Evolutionary conservation across 2,888 invertebrate species (phyloP), one percentile per base, ranked within the genome.

Genomic region (Eledona agricola): DNA sequence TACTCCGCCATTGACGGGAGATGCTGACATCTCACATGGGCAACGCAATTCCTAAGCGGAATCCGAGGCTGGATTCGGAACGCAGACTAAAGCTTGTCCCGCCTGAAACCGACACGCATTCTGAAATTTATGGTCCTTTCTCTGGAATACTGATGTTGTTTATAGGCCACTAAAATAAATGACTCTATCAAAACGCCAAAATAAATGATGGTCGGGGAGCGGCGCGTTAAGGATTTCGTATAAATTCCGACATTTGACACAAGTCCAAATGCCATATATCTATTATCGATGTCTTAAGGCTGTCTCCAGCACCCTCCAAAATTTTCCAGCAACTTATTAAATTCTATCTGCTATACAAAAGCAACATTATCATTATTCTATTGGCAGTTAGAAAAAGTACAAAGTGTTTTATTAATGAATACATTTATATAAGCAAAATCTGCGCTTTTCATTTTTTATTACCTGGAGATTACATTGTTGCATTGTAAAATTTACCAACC

Each of bases 81-180:
- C 55, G 43, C 51, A 57, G 51, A 51, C 57, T 60, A 56, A 56
- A 61, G 52, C 61, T 52, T 54, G 61, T 57, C 59, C 46, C 38
- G 25, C 42, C 50, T 50, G 42, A 56, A 53, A 49, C 52, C 38
- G 40, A 55, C 60, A 60, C 57, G 58, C 58, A 52, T 51, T 57
- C 40, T 22, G 34, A 53, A 60, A 60, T 58, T 58, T 59, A 57
- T 57, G 29, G 45, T 40, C 47, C 35, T 46, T 51, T 51, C 46
- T 47, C 55, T 50, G 29, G 55, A 58, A 58, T 55, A 58, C 55
- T 55, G 55, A 58, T 58, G 58, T 45, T 46, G 55, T 42, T 51
- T 51, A 42, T 51, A 51, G 51, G 28, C 51, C 51, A 51, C 51
- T 51, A 43, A 51, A 51, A 51, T 51, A 51, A 51, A 51, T 51